Conservation (phyloP, 2,113 vertebrate genomes). For the Zosterops pallidus region DNA sequence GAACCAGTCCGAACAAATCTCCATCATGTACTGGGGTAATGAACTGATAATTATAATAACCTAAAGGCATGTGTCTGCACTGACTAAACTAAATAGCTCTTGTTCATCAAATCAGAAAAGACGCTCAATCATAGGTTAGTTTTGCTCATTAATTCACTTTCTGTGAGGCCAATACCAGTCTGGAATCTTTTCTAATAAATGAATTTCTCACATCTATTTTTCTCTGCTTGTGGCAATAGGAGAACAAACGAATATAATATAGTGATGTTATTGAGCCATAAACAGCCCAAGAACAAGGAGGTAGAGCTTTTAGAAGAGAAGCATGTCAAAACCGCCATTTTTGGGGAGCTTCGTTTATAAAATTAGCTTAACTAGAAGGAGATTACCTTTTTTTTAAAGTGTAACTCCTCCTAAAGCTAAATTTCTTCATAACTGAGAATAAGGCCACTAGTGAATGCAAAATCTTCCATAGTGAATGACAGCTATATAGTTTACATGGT, state of each 20-base stretch:
- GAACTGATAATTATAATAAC: neutral
- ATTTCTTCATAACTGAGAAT: neutral
- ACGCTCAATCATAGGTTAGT: neutral
- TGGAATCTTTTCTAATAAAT: neutral
- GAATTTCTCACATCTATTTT: neutral
- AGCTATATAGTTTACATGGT: neutral
- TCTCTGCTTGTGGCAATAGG: neutral
- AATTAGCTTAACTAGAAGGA: neutral
- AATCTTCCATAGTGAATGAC: neutral
- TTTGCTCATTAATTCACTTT: neutral
- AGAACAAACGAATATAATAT: neutral
- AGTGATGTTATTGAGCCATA: neutral
- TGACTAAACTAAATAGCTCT: neutral
- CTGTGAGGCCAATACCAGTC: neutral
- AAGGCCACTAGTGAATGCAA: neutral
- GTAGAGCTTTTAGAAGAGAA: neutral
- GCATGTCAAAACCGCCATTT: neutral
- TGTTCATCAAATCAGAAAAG: neutral
- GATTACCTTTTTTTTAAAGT: accelerated
- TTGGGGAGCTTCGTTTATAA: neutral
- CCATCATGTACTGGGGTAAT: neutral
- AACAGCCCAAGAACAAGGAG: neutral
- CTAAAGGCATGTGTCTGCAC: neutral
- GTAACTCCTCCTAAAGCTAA: neutral
- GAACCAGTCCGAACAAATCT: neutral